These are phyloP conservation scores for Liasis olivaceus DNA, from an alignment of 2,797 vertebrate genomes.

Conservation along the genomic window DNA sequence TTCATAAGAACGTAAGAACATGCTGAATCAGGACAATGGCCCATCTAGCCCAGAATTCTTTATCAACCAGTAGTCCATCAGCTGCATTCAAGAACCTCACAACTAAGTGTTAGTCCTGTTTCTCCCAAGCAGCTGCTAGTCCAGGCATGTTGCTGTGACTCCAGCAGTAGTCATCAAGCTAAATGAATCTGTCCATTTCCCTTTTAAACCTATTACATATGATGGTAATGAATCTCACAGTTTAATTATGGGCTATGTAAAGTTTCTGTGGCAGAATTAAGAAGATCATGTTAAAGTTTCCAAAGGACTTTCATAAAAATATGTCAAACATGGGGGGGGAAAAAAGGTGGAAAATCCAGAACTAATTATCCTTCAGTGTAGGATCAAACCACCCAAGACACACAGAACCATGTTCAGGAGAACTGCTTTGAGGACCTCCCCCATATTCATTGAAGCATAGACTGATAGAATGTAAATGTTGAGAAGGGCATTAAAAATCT, in stretches of 20 bases:
- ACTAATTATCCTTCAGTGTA: not conserved
- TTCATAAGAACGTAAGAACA: not conserved
- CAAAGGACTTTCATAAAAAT: not conserved
- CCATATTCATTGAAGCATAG: not conserved
- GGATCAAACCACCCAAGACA: not conserved
- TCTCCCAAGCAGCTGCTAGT: not conserved
- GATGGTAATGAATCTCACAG: not conserved
- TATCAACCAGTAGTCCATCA: not conserved
- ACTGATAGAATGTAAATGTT: not conserved
- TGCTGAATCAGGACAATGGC: not conserved
- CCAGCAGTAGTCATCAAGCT: not conserved
- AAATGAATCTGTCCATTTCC: not conserved
- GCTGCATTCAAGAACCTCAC: not conserved
- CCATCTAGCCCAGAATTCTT: not conserved
- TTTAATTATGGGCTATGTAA: not conserved
- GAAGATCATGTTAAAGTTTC: not conserved
- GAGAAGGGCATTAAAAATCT: not conserved
- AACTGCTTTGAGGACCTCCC: not conserved
- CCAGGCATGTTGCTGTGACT: not conserved
- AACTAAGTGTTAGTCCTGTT: not conserved
- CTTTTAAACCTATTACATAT: not conserved
- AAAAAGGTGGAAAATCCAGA: not conserved
- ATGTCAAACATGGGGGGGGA: not conserved
- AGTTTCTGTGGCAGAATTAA: not conserved
- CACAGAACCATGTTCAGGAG: not conserved